These are phyloP conservation scores for Dicrostonyx torquatus DNA, from an alignment of 2,797 vertebrate genomes.

Conservation along the genomic window DNA sequence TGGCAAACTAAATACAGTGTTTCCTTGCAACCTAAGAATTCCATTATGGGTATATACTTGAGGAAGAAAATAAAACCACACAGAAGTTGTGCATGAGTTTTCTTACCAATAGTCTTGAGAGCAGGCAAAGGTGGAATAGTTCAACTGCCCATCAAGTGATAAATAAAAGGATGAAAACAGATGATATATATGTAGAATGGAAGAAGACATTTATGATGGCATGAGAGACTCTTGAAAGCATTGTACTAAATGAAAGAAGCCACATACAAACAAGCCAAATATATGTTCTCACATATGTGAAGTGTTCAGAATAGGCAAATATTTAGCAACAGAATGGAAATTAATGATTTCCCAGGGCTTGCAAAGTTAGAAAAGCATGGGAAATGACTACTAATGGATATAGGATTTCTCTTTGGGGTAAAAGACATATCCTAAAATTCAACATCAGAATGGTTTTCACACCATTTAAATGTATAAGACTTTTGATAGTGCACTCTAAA, in stretches of 20 bases:
- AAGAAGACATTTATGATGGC: background rate
- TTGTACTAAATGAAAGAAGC: conserved; percentile 20
- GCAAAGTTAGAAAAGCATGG: background rate
- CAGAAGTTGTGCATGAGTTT: background rate
- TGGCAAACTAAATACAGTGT: background rate
- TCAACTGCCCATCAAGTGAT: background rate
- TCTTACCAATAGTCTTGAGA: background rate
- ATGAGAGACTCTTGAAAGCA: background rate
- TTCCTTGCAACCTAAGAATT: background rate
- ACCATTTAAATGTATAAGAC: background rate
- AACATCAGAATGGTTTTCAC: background rate
- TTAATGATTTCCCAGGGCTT: background rate
- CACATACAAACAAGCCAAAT: background rate
- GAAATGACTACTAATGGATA: background rate
- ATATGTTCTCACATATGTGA: background rate
- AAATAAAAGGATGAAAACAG: background rate
- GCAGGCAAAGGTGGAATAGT: background rate
- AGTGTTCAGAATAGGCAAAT: background rate
- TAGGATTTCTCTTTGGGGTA: background rate
- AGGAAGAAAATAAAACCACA: background rate
- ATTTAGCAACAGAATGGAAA: background rate
- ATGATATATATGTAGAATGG: background rate
- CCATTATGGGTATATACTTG: background rate
- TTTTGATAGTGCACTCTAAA: background rate
- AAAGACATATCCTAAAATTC: background rate